Base-by-base conservation (phyloP, 1,140 invertebrate species). In the Ips typographus region DNA sequence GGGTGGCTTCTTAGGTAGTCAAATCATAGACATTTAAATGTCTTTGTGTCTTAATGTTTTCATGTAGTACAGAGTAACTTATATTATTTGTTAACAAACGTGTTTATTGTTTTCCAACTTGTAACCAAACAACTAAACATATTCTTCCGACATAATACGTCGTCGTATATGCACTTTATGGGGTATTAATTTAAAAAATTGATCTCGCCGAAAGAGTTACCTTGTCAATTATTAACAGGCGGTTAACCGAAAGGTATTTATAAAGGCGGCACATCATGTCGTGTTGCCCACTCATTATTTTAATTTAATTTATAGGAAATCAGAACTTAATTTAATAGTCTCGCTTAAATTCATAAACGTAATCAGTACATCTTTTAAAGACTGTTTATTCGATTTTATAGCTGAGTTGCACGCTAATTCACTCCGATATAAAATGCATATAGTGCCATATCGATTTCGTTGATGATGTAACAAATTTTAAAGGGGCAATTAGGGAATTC, bases 241-340 rank as follows among this genome's bases (percentile, higher is more conserved):
- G 37, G 8, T n/a, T 38, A 55, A 36, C 37, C 5, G 52, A 22
- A 55, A 49, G 6, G 6, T 56, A 62, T 47, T 53, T 64, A 64
- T 53, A 64, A 64, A 59, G 49, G 62, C 47, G 47, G 62, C 47
- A 64, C 37, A 53, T 52, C 62, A 37, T 64, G 62, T 64, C 62
- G 62, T 64, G 62, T 64, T 64, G 39, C 38, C 40, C 43, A 47
- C 62, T 64, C 62, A 64, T 64, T 64, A 64, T 64, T 64, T 64
- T 64, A 64, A 51, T 53, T 51, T 64, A 64, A 64, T 64, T 64
- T 64, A 64, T 64, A 52, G 8, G 42, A 64, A 64, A 64, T 64
- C 62, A 43, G n/a, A 6, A 40, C 36, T n/a, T 53, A 64, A 64
- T 64, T 52, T 64, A 64, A 6, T 8, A 22, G 42, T 64, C 40